These are phyloP conservation scores for Chlorospingus flavigularis DNA, from an alignment of 2,797 vertebrate species.

Conservation along the genomic window DNA sequence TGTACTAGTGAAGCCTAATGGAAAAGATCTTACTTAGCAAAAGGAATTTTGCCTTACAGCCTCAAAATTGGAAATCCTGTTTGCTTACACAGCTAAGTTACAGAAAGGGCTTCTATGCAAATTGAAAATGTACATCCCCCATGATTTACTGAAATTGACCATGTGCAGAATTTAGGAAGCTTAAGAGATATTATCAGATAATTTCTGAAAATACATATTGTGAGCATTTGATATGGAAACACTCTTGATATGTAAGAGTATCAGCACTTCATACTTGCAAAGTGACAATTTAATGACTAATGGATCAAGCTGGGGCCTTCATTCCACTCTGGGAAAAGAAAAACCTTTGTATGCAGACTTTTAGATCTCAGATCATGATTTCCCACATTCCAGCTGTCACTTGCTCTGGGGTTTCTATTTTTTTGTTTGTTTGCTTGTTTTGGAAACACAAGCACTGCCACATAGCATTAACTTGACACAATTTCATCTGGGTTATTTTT, in stretches of 20 bases:
- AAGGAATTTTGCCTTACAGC: background rate
- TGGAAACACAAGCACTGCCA: slow-evolving; percentile 31
- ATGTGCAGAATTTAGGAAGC: background rate
- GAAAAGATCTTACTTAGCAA: background rate
- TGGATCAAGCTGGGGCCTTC: background rate
- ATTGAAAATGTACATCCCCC: background rate
- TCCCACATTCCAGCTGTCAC: slow-evolving; percentile 15
- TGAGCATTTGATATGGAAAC: background rate
- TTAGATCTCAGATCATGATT: background rate
- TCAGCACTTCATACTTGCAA: background rate
- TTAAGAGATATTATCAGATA: background rate
- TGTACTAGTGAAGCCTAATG: background rate
- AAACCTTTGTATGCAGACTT: background rate
- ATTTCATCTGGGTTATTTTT: slow-evolving; percentile 45
- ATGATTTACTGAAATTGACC: background rate
- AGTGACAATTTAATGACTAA: background rate
- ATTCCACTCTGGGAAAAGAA: background rate
- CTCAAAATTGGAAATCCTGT: background rate
- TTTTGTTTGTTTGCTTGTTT: slow-evolving; percentile 56
- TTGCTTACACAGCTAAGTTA: background rate
- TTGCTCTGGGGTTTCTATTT: background rate
- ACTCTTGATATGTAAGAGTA: background rate
- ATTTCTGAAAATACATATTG: background rate
- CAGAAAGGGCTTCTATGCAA: background rate
- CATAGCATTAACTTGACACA: slow-evolving; percentile 56